Evolutionary conservation across 2,797 vertebrate species (phyloP).

Genomic region (Gymnoscopelus microlampas): DNA sequence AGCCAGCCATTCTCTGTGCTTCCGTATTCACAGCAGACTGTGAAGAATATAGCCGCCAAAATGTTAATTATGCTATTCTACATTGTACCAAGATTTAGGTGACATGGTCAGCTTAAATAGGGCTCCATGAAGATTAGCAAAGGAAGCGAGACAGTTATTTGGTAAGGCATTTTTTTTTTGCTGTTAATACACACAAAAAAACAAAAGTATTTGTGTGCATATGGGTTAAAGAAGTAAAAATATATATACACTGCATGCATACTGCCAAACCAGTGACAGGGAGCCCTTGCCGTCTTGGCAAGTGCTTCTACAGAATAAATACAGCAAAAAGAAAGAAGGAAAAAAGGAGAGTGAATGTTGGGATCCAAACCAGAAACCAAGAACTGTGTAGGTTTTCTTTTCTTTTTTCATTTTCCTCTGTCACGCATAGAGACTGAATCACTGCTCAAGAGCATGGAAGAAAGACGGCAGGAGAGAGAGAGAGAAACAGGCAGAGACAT

Average conservation of each 20-base stretch:
- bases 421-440: slow-evolving; percentile 67
- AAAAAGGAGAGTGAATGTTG: slow-evolving; percentile 51
- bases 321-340: slow-evolving; percentile 57
- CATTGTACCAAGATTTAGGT: slow-evolving; percentile 21
- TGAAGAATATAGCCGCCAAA: slow-evolving; percentile 55
- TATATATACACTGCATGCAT: slow-evolving; percentile 39
- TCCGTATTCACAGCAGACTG: slow-evolving; percentile 62
- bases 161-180: not conserved
- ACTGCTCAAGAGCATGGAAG: slow-evolving; percentile 50
- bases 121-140: slow-evolving; percentile 36
- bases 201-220: slow-evolving; percentile 33
- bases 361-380: slow-evolving; percentile 73
- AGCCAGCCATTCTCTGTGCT: slow-evolving; percentile 51
- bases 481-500: slow-evolving; percentile 18
- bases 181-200: slow-evolving; percentile 32
- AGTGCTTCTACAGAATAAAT: slow-evolving; percentile 70
- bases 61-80: slow-evolving; percentile 54
- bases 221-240: slow-evolving; percentile 49
- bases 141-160: slow-evolving; percentile 23
- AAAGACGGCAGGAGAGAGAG: slow-evolving; percentile 57
- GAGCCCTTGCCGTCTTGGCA: slow-evolving; percentile 72
- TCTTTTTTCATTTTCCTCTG: slow-evolving; percentile 59
- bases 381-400: slow-evolving; percentile 39
- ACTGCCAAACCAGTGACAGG: slow-evolving; percentile 70
- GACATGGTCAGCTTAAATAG: slow-evolving; percentile 38